These are phyloP conservation scores for Stegodyphus dumicola DNA, from an alignment of 1,140 invertebrate genomes.

Conservation along the genomic window DNA sequence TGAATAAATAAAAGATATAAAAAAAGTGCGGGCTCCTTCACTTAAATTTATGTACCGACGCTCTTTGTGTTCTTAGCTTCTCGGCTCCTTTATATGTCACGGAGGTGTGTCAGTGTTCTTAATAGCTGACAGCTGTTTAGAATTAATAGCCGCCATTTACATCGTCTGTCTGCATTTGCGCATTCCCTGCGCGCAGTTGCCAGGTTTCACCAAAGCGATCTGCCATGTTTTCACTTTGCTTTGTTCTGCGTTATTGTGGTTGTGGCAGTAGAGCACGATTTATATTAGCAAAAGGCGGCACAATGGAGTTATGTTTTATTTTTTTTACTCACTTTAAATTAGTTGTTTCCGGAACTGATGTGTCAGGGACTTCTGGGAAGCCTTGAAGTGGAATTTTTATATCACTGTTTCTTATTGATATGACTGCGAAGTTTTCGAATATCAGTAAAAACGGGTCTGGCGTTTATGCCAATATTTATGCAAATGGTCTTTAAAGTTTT, in stretches of 20 bases:
- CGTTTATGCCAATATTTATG: no score
- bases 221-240: constrained; percentile 40
- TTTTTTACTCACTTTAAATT: constrained; percentile 21
- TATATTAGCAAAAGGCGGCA: constrained; percentile 40
- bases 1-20: not conserved
- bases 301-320: constrained; percentile 32
- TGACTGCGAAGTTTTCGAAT: no score
- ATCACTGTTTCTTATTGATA: not conserved
- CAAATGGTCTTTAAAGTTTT: no score
- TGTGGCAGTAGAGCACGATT: constrained; percentile 31
- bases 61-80: constrained; percentile 51
- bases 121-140: constrained; percentile 58
- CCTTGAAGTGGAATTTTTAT: constrained; percentile 24
- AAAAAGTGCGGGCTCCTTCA: constrained; percentile 39
- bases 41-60: constrained; percentile 57
- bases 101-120: constrained; percentile 59
- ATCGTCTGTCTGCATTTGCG: constrained; percentile 53
- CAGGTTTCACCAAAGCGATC: constrained; percentile 36
- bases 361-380: constrained; percentile 35
- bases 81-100: constrained; percentile 57
- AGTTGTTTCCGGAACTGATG: constrained; percentile 39
- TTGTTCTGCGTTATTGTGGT: constrained; percentile 37
- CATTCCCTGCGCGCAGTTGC: constrained; percentile 56
- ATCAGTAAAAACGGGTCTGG: no score
- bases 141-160: constrained; percentile 57